phyloP scores from a whole-genome alignment of 2,113 vertebrate species.

The Blennius ocellaris region DNA sequence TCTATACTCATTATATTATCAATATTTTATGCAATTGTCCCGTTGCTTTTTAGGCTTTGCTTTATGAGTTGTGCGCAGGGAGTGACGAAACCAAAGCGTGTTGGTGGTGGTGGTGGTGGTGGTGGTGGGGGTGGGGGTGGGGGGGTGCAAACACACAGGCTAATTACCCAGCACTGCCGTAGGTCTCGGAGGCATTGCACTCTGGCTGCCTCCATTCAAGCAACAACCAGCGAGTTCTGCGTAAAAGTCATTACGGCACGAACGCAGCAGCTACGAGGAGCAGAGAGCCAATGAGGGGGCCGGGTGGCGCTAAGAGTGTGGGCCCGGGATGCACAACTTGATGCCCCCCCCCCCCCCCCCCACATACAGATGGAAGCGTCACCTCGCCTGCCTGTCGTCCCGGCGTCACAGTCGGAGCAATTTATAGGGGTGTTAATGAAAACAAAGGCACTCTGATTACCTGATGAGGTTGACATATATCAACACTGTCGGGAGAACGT shows the following conservation, averaged over 20 bases:
- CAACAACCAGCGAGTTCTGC: conserved; percentile 74
- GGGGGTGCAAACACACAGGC: conserved; percentile 81
- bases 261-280: conserved; percentile 72
- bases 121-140: conserved; percentile 27
- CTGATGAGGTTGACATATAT: conserved; percentile 32
- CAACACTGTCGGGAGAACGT: conserved; percentile 7
- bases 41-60: conserved; percentile 31
- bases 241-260: conserved; percentile 84
- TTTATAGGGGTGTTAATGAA: conserved; percentile 47
- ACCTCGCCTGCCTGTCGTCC: conserved; percentile 8
- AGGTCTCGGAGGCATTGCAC: conserved; percentile 82
- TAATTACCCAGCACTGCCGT: conserved; percentile 82
- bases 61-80: conserved; percentile 44
- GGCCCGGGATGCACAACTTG: conserved; percentile 23
- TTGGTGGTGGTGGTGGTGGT: conserved; percentile 38
- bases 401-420: conserved; percentile 26
- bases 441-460: conserved; percentile 28
- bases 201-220: conserved; percentile 74
- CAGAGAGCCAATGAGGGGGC: conserved; percentile 26
- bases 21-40: conserved; percentile 46
- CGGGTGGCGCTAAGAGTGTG: background rate
- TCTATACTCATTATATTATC: conserved; percentile 30
- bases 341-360: background rate
- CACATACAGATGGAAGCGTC: background rate
- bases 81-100: conserved; percentile 73